phyloP scores from a whole-genome alignment of 1,140 invertebrate species.

The Drosophila kurseongensis region DNA sequence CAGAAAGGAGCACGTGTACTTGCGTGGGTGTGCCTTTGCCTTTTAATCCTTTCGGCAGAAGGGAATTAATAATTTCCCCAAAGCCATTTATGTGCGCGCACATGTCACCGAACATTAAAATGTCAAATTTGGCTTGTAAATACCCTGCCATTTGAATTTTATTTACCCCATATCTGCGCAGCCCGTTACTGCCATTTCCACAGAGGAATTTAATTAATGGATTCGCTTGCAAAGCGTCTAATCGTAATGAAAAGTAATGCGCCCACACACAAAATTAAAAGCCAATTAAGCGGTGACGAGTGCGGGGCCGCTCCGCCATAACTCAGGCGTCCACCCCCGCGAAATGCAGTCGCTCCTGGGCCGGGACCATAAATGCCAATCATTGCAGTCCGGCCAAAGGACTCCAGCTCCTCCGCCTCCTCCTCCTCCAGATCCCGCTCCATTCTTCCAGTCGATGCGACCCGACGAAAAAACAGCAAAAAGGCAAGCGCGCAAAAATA shows the following conservation, averaged over 20 bases:
- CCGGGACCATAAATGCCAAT: constrained; percentile 59
- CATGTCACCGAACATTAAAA: constrained; percentile 44
- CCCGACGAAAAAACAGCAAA: background rate
- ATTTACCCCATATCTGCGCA: background rate
- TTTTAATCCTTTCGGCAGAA: constrained; percentile 43
- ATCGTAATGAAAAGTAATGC: constrained; percentile 52
- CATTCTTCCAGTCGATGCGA: background rate
- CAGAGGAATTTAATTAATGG: constrained; percentile 48
- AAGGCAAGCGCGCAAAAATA: constrained; percentile 47
- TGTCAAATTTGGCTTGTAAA: constrained; percentile 48
- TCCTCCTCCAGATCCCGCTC: background rate
- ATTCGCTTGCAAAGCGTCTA: constrained; percentile 16
- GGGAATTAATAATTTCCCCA: constrained; percentile 22
- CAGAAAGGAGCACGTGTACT: background rate
- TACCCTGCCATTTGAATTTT: constrained; percentile 51
- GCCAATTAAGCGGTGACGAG: constrained; percentile 47
- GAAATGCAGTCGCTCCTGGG: constrained; percentile 15
- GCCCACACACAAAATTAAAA: constrained; percentile 47
- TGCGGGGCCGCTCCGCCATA: constrained; percentile 17
- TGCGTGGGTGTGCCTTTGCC: background rate
- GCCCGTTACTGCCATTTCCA: background rate
- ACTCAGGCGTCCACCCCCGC: constrained; percentile 15
- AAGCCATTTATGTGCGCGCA: constrained; percentile 36
- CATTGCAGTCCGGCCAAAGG: constrained; percentile 51
- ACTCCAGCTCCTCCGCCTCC: background rate